Conservation (phyloP, 2,113 vertebrate species). For the Halcyon senegalensis region DNA sequence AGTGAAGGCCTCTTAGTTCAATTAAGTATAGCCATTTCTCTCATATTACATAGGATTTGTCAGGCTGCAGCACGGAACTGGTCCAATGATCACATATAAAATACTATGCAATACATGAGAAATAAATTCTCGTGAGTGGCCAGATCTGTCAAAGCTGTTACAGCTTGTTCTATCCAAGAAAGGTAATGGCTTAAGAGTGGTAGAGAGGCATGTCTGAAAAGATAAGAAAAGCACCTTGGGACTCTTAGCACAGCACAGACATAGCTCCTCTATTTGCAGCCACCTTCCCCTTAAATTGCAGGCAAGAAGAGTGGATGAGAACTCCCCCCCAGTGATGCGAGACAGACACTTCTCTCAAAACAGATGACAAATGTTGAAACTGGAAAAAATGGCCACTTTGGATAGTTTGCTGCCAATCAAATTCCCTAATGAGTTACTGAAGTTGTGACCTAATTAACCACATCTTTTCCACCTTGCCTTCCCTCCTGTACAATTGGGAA, state of each 20-base stretch:
- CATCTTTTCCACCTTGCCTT: neutral
- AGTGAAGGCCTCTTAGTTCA: constrained; percentile 47
- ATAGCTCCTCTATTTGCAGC: neutral
- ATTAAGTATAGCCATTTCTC: constrained; percentile 29
- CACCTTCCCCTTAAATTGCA: neutral
- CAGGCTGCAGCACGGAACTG: neutral
- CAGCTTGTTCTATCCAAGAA: neutral
- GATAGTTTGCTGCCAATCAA: neutral
- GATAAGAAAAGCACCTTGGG: neutral
- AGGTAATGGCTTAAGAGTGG: neutral
- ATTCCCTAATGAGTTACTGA: neutral
- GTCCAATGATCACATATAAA: neutral
- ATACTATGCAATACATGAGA: neutral
- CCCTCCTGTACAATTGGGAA: neutral
- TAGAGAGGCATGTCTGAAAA: neutral
- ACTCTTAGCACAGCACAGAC: neutral
- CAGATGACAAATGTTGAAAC: neutral
- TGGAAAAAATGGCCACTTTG: neutral
- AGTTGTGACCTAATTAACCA: neutral
- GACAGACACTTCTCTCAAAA: neutral
- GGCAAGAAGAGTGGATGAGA: neutral
- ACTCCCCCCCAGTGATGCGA: neutral
- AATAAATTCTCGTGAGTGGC: neutral
- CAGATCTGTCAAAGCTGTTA: neutral
- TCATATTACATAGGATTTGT: constrained; percentile 4